These are phyloP conservation scores for Noturus placidus DNA, from an alignment of 2,113 vertebrate genomes.

Conservation along the genomic window DNA sequence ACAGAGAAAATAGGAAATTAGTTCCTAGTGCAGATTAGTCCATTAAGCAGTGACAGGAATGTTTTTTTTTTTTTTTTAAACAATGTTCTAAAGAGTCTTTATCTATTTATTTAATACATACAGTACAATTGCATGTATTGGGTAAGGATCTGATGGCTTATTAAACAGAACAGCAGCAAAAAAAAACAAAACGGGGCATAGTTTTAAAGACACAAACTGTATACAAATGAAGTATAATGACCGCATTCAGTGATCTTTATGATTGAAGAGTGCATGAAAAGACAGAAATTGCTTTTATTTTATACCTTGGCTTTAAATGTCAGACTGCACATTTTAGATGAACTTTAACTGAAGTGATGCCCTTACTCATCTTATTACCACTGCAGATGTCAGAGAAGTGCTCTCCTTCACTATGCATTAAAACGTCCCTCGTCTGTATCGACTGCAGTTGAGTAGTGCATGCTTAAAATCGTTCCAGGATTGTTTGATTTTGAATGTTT, in stretches of 20 bases:
- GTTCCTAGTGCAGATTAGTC: background rate
- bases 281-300: background rate
- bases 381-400: background rate
- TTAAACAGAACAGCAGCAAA: background rate
- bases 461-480: background rate
- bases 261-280: background rate
- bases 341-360: background rate
- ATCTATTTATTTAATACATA: background rate
- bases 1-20: background rate
- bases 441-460: background rate
- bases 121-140: background rate
- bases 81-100: background rate
- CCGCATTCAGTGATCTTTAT: background rate
- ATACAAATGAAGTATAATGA: background rate
- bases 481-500: background rate
- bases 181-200: too few species aligned
- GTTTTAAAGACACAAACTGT: background rate
- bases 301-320: background rate
- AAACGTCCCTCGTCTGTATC: background rate
- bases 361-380: conserved; percentile 1
- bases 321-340: conserved; percentile 2
- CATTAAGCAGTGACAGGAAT: background rate
- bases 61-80: too few species aligned
- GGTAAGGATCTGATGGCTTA: background rate
- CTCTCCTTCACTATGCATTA: background rate